These are phyloP conservation scores for Garrulus glandarius DNA, from an alignment of 2,797 vertebrate genomes.

Conservation along the genomic window DNA sequence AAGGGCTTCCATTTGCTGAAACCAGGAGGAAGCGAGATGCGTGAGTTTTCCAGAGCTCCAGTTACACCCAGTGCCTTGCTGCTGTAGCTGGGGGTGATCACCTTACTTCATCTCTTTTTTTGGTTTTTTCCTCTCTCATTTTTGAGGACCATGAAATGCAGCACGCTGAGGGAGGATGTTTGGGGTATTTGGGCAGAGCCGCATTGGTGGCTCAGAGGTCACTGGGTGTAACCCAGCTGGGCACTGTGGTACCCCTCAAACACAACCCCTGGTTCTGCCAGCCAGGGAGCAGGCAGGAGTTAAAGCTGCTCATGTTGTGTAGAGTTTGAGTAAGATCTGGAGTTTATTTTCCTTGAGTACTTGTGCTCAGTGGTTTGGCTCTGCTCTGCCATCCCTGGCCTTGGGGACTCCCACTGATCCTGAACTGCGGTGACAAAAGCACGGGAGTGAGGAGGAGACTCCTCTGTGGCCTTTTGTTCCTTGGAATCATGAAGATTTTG, in stretches of 20 bases:
- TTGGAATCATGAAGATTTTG: background rate
- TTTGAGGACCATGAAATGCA: fast-evolving
- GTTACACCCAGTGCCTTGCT: background rate
- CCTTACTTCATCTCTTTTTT: background rate
- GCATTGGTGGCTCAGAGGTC: background rate
- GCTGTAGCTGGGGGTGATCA: background rate
- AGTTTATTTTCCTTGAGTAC: background rate
- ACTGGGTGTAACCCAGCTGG: background rate
- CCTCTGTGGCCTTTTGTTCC: background rate
- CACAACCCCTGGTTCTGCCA: background rate
- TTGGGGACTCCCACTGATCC: background rate
- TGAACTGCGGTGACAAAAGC: background rate
- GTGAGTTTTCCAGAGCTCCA: background rate
- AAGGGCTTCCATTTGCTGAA: slow-evolving; percentile 35
- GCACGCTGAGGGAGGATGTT: fast-evolving
- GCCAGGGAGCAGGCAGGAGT: background rate
- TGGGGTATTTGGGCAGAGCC: background rate
- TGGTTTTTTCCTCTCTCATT: fast-evolving
- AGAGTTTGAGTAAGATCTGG: background rate
- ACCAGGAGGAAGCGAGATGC: fast-evolving
- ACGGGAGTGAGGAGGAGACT: background rate
- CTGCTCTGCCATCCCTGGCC: background rate
- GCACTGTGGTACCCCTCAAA: background rate
- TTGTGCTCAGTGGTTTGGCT: background rate
- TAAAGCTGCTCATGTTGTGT: background rate